These are phyloP conservation scores for Zhuqinia jingwanae DNA, from an alignment of 2,888 invertebrate genomes.

Conservation along the genomic window DNA sequence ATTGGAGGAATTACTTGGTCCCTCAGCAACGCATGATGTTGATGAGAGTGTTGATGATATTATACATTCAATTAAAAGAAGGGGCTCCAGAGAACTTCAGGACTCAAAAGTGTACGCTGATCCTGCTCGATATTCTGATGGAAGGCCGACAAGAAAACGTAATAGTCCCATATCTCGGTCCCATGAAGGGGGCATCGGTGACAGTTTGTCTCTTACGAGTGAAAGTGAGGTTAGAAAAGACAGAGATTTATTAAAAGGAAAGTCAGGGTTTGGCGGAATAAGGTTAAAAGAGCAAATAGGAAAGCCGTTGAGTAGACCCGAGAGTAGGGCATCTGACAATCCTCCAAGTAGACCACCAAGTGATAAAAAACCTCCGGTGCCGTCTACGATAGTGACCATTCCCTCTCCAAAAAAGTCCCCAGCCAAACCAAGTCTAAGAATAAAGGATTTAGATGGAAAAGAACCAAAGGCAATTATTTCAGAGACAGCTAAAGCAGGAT, in stretches of 20 bases:
- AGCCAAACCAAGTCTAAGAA: constrained; percentile 31
- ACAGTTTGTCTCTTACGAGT: constrained; percentile 48
- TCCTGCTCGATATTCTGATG: constrained; percentile 31
- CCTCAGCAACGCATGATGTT: constrained; percentile 46
- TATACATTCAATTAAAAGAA: constrained; percentile 64
- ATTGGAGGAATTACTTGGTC: constrained; percentile 76
- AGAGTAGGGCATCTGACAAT: constrained; percentile 50
- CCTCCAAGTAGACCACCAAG: constrained; percentile 61
- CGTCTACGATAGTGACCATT: background rate
- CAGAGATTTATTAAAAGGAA: constrained; percentile 35
- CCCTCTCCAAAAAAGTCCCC: constrained; percentile 71
- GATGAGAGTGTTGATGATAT: constrained; percentile 72
- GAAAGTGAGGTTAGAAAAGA: constrained; percentile 56
- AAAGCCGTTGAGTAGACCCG: constrained; percentile 54
- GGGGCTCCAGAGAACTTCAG: constrained; percentile 62
- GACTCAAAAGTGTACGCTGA: constrained; percentile 8
- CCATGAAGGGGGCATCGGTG: constrained; percentile 47
- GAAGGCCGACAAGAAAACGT: constrained; percentile 31
- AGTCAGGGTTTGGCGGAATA: background rate
- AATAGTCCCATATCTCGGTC: constrained; percentile 38
- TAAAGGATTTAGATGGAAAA: constrained; percentile 48
- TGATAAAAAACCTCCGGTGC: constrained; percentile 30
- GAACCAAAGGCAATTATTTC: constrained; percentile 7
- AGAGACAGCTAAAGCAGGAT: constrained; percentile 33
- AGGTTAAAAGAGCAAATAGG: background rate